Percentiles rank a stretch among this genome's conserved stretches.
phyloP scores from a whole-genome alignment of 2,797 vertebrate genomes.

The Lagodon rhomboides region DNA sequence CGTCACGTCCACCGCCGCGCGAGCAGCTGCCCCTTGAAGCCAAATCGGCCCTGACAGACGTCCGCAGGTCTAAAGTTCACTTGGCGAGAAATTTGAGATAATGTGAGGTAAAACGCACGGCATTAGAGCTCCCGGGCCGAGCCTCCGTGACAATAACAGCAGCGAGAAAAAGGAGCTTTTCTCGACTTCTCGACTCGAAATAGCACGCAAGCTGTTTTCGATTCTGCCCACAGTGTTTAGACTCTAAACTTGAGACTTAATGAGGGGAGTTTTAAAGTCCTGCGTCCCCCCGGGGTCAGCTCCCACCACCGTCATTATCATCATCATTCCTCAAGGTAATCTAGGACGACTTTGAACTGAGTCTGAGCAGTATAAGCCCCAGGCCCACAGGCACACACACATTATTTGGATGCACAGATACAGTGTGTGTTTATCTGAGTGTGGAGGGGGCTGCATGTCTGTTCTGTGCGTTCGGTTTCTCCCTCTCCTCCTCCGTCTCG shows the following conservation, averaged over 20 bases:
- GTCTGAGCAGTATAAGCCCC: slow-evolving; percentile 41
- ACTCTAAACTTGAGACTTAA: slow-evolving; percentile 55
- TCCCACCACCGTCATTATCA: slow-evolving; percentile 50
- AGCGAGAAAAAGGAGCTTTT: slow-evolving; percentile 45
- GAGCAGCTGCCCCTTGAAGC: slow-evolving; percentile 23
- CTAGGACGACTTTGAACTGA: slow-evolving; percentile 66
- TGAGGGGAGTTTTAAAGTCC: slow-evolving; percentile 51
- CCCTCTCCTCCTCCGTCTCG: slow-evolving; percentile 18
- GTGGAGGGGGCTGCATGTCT: slow-evolving; percentile 4
- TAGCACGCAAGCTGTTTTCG: slow-evolving; percentile 45
- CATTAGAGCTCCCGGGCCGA: slow-evolving; percentile 24
- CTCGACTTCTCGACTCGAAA: slow-evolving; percentile 14
- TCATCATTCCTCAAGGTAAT: slow-evolving; percentile 69
- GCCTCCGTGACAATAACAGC: not conserved
- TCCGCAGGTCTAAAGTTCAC: slow-evolving; percentile 45
- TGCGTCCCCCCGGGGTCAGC: slow-evolving; percentile 30
- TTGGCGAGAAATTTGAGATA: slow-evolving; percentile 34
- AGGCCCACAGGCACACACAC: slow-evolving; percentile 32
- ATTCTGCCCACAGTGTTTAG: slow-evolving; percentile 51
- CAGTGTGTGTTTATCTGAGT: slow-evolving; percentile 33
- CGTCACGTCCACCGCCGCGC: slow-evolving; percentile 15
- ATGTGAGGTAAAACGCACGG: slow-evolving; percentile 5
- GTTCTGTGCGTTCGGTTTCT: not conserved
- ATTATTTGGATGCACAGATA: slow-evolving; percentile 37
- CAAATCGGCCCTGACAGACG: slow-evolving; percentile 30